Base-by-base conservation (phyloP, 2,113 vertebrate species). In the Corydoras maculifer region DNA sequence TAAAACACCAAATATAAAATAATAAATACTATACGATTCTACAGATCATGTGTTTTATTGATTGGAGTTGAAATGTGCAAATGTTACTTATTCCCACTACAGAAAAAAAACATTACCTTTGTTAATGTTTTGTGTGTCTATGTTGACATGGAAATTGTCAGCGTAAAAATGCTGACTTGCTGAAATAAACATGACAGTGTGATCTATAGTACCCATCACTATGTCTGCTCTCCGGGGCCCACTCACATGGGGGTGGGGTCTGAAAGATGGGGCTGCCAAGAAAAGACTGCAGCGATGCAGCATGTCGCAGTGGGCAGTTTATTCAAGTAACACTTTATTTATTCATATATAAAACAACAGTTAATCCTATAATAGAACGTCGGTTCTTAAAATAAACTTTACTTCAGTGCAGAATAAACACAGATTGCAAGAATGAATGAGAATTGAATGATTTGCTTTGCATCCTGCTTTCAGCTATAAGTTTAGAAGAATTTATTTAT, bases 201-300 rank as follows among this genome's bases (percentile, higher is more conserved):
- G 77, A 84, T 82, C 72, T 55, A 84, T 80, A 75, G 48, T 72
- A 69, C 65, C 74, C 79, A 78, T 31, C 76, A 76, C 80, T 81
- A 73, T 76, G 77, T 81, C 70, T 79, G 79, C 73, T 82, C 78
- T 8, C 64, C 48, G 63, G 62, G 69, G 65, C 60, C 66, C 67
- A 59, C 54, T 60, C n/a, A 68, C 69, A 49, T 12, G 14, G 35
- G 48, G 53, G 68, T 25, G 58, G 63, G 69, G 8, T 29, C 35
- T 57, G 51, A 63, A 62, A 43, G 65, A 30, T 9, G 51, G 49
- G 64, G 9, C 49, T n/a, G 54, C 54, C 54, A 65, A 65, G 14
- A 53, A 35, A 55, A 67, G 30, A 74, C 72, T 68, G 72, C 65
- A 68, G 59, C 61, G 58, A 68, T 62, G 71, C 71, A 61, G 63